A percentile compares a stretch with the other conserved stretches of the same genome.
Evolutionary conservation across 2,888 invertebrate genomes (phyloP).

Genomic region (Phortica okadai): DNA sequence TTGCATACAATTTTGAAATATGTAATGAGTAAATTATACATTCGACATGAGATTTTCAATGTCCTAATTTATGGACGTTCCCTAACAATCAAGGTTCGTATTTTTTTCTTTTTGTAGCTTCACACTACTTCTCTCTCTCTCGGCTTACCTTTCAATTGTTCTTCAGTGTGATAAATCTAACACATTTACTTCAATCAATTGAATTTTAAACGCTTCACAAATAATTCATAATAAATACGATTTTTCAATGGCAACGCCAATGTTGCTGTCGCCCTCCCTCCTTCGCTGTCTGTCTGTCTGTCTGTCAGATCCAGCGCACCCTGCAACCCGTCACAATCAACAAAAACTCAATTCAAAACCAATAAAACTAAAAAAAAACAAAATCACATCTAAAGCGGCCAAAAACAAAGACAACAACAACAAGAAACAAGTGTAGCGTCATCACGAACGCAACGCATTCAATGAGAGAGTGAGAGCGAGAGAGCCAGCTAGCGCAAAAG

Average conservation of each 20-base stretch:
- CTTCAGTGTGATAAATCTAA: no score
- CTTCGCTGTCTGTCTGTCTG: neutral
- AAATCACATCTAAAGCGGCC: constrained; percentile 53
- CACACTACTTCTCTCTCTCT: no score
- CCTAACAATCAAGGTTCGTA: no score
- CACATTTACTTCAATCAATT: neutral
- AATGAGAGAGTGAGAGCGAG: constrained; percentile 39
- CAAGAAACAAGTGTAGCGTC: neutral
- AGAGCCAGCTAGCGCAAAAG: constrained; percentile 25
- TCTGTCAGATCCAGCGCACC: neutral
- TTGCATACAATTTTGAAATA: no score
- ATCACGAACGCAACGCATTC: neutral
- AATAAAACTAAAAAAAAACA: constrained; percentile 34
- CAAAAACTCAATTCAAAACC: constrained; percentile 15
- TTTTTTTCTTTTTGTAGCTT: no score
- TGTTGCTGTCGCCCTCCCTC: constrained; percentile 19
- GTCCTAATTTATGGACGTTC: no score
- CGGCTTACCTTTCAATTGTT: no score
- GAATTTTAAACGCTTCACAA: constrained; percentile 28
- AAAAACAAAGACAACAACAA: constrained; percentile 58
- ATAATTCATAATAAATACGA: constrained; percentile 52
- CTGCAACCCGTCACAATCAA: neutral
- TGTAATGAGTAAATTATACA: no score
- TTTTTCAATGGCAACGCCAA: constrained; percentile 63
- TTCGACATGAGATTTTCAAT: no score